A percentile compares a stretch with the other conserved stretches of the same genome.
Evolutionary conservation across 2,113 vertebrate genomes (phyloP).

Genomic region (Prinia subflava): DNA sequence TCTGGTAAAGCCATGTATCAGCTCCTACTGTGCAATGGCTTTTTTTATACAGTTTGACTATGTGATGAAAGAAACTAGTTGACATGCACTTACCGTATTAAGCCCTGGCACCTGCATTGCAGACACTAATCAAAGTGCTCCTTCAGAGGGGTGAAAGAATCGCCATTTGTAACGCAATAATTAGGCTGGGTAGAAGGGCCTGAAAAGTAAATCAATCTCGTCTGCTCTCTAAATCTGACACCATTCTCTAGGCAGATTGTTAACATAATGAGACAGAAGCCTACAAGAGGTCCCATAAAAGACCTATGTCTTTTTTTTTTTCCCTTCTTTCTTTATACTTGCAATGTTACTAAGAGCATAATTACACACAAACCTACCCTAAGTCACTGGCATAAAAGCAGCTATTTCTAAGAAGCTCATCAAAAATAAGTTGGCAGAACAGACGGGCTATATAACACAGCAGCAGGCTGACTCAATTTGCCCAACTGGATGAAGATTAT

Average conservation of each 20-base stretch:
- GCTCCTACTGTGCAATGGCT: not conserved
- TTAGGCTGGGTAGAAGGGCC: constrained; percentile 74
- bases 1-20: not conserved
- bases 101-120: constrained; percentile 70
- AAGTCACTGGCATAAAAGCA: constrained; percentile 53
- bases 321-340: constrained; percentile 50
- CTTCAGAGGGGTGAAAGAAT: constrained; percentile 76
- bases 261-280: constrained; percentile 79
- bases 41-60: constrained; percentile 44
- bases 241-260: constrained; percentile 73
- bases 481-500: constrained; percentile 53
- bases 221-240: constrained; percentile 74
- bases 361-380: constrained; percentile 65
- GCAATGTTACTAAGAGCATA: constrained; percentile 62
- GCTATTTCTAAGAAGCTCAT: constrained; percentile 49
- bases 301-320: not conserved
- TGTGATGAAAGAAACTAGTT: constrained; percentile 66
- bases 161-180: constrained; percentile 78
- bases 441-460: constrained; percentile 53
- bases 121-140: constrained; percentile 75
- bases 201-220: constrained; percentile 78
- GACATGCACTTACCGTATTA: constrained; percentile 71
- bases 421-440: constrained; percentile 66
- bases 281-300: constrained; percentile 67
- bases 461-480: constrained; percentile 25